phyloP scores from a whole-genome alignment of 2,888 invertebrate genomes.

The Nasonovia ribisnigri region DNA sequence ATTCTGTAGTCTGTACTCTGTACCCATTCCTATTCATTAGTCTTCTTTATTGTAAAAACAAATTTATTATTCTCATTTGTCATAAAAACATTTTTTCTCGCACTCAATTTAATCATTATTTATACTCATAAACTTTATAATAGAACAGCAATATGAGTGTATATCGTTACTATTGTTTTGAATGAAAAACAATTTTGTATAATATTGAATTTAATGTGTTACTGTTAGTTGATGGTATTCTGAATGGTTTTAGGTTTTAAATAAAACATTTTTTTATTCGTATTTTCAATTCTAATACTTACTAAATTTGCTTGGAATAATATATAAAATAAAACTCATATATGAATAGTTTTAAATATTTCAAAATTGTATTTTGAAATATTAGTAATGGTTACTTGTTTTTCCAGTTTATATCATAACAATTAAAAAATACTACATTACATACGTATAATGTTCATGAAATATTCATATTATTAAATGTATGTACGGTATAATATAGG shows the following conservation, averaged over 20 bases:
- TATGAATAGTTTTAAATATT: not conserved
- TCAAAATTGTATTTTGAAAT: not conserved
- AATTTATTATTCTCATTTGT: not conserved
- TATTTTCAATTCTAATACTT: not conserved
- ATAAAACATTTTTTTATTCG: not conserved
- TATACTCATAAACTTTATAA: not conserved
- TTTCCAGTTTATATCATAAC: conserved; percentile 33
- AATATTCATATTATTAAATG: conserved; percentile 52
- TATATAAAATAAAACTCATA: not conserved
- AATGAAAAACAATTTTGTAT: not conserved
- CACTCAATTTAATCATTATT: not conserved
- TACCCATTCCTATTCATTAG: not conserved
- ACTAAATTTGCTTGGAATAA: not conserved
- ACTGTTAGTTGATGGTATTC: not conserved
- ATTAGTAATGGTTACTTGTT: not conserved
- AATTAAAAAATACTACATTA: not conserved
- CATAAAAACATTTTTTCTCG: not conserved
- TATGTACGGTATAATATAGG: not conserved
- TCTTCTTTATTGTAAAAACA: not conserved
- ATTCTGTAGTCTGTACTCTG: not conserved
- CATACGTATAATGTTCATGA: conserved; percentile 35
- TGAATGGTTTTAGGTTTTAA: not conserved
- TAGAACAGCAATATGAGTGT: not conserved
- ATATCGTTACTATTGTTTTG: not conserved
- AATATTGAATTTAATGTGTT: not conserved